Evolutionary conservation across 1,140 invertebrate genomes (phyloP), one percentile per base, ranked within the genome.

Genomic region (Orchesella cincta): DNA sequence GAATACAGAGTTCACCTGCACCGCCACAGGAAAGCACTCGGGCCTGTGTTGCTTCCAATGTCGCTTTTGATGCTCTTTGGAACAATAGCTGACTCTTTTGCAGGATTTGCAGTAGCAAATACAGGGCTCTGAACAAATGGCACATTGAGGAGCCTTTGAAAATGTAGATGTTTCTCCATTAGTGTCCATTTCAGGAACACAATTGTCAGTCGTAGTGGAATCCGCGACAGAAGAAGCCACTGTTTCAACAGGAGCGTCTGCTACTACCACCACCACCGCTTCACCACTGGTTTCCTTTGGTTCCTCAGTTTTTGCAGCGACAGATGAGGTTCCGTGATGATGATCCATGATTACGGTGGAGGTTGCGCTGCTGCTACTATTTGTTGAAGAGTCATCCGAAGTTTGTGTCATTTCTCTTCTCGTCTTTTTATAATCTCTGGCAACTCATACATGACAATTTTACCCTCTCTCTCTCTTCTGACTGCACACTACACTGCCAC

Each of bases 41-140:
- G 26, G 54, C 28, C 77, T 76, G 67, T 82, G 81, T 23, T 34
- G 8, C 1, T 36, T 26, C 74, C 76, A 78, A 57, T 80, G 57
- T 26, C 74, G 31, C 36, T 78, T 77, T 31, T 78, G 78, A 57
- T 82, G 81, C 29, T 75, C 71, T 62, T 70, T 76, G 20, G 74
- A 57, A 36, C 80, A 80, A 72, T 81, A 81, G 1, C 67, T 35
- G 14, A 70, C 46, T 28, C 34, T 80, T 28, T 46, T 78, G 33
- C 79, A 80, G 12, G 77, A 39, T 28, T 39, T 28, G 31, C 79
- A 81, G 26, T 35, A 75, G 34, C 51, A 36, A n/a, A 67, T 57
- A 62, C 57, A 36, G 23, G 57, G 57, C 18, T 35, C 33, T 20
- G n/a, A 64, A 26, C 52, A 75, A n/a, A 73, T 26, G 8, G 74